These are phyloP conservation scores for Drosophila neutralis DNA, from an alignment of 2,888 invertebrate species.

Conservation along the genomic window DNA sequence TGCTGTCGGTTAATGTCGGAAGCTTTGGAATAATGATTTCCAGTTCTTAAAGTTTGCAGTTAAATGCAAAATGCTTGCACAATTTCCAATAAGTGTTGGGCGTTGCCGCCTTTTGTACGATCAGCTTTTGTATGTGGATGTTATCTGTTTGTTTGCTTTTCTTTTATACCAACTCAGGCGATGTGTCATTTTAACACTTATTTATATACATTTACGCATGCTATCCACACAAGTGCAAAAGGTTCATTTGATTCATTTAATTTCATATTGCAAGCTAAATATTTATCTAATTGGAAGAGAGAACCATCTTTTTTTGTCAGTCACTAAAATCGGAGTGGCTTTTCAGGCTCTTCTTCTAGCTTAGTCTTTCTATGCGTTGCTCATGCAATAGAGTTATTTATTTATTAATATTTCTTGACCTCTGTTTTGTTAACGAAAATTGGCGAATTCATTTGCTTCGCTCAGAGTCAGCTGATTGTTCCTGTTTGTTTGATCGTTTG, in stretches of 20 bases:
- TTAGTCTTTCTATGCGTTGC: neutral
- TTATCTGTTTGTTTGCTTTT: neutral
- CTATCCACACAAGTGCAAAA: neutral
- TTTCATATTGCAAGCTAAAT: neutral
- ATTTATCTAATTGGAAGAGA: neutral
- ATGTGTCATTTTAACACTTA: conserved; percentile 17
- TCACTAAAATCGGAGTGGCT: neutral
- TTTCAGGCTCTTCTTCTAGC: neutral
- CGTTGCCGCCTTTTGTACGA: conserved; percentile 2
- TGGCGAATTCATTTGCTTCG: neutral
- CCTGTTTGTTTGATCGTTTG: neutral
- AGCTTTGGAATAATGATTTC: neutral
- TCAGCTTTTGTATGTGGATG: neutral
- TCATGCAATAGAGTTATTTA: neutral
- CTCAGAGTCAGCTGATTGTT: neutral
- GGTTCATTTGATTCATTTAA: neutral
- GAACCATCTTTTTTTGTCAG: neutral
- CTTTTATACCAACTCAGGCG: neutral
- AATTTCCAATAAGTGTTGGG: neutral
- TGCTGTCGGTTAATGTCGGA: neutral
- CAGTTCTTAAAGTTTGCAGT: neutral
- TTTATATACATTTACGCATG: neutral
- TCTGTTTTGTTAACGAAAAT: neutral
- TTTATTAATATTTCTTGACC: neutral
- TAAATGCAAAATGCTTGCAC: neutral